These are phyloP conservation scores for Chloroceryle inda DNA, from an alignment of 2,797 vertebrate genomes.

Conservation along the genomic window DNA sequence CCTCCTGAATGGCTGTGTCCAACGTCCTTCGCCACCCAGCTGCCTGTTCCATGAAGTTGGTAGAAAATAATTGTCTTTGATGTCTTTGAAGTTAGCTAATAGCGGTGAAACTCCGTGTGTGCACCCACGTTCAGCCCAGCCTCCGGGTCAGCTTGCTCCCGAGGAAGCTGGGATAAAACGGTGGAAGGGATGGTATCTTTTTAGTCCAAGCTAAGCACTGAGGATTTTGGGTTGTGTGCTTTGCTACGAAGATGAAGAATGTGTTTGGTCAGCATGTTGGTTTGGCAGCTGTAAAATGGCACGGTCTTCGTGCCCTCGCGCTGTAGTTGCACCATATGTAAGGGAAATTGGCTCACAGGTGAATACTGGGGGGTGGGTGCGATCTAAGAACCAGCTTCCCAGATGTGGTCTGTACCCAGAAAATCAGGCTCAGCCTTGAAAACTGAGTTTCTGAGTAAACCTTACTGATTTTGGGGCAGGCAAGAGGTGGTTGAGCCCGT, in stretches of 20 bases:
- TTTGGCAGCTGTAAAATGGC: background rate
- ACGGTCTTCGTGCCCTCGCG: background rate
- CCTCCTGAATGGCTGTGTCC: rapidly evolving
- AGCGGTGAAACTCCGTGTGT: background rate
- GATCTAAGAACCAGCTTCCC: background rate
- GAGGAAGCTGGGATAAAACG: background rate
- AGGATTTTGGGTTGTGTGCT: background rate
- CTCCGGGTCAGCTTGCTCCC: background rate
- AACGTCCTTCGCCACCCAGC: background rate
- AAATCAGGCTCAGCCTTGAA: background rate
- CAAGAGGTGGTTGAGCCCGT: background rate
- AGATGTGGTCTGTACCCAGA: background rate
- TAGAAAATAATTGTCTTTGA: slow-evolving; percentile 1
- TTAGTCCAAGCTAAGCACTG: background rate
- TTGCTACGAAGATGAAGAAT: background rate
- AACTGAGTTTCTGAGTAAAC: rapidly evolving
- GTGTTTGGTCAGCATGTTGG: background rate
- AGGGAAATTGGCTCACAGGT: background rate
- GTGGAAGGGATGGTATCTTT: background rate
- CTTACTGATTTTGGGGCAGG: background rate
- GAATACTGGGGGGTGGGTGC: rapidly evolving
- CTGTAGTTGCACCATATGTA: rapidly evolving
- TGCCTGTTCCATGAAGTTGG: background rate
- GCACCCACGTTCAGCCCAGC: rapidly evolving
- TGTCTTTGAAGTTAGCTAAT: slow-evolving; percentile 22